A percentile compares a stretch with the other conserved stretches of the same genome.
These are phyloP conservation scores for Schrankia costaestrigalis DNA, from an alignment of 2,888 invertebrate species.

Conservation along the genomic window DNA sequence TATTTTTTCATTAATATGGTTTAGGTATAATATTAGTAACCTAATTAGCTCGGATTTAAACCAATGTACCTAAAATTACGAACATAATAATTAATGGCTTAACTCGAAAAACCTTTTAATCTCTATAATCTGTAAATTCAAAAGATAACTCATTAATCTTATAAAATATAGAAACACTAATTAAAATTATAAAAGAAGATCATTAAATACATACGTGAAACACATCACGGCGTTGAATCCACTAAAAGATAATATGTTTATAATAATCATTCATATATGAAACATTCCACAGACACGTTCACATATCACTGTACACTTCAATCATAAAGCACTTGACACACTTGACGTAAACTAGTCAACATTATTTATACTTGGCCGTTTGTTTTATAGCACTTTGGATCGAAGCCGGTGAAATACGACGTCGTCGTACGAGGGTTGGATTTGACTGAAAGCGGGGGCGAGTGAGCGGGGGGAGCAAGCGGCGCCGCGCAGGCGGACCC, in stretches of 20 bases:
- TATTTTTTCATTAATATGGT: too few relatives aligned
- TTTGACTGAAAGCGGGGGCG: constrained; percentile 47
- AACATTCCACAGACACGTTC: constrained; percentile 22
- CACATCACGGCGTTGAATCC: constrained; percentile 30
- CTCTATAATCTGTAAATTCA: too few relatives aligned
- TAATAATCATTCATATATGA: constrained; percentile 30
- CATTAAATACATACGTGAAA: constrained; percentile 33
- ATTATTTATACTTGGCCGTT: constrained; percentile 21
- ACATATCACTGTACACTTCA: constrained; percentile 23
- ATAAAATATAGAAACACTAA: too few relatives aligned
- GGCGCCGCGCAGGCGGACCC: constrained; percentile 55
- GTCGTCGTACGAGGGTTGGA: constrained; percentile 34
- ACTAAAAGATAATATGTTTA: constrained; percentile 27
- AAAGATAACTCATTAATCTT: too few relatives aligned
- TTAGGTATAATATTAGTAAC: too few relatives aligned
- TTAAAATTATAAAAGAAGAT: constrained; percentile 11
- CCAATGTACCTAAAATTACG: too few relatives aligned
- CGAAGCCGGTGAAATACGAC: constrained; percentile 32
- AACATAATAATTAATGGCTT: too few relatives aligned
- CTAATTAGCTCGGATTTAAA: too few relatives aligned
- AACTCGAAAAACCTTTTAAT: too few relatives aligned
- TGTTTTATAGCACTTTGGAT: constrained; percentile 20
- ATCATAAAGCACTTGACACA: constrained; percentile 23
- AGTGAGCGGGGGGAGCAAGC: constrained; percentile 24
- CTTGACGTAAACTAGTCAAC: constrained; percentile 21